Conservation (phyloP, 1,140 invertebrate species). For the Armadillidium nasatum region DNA sequence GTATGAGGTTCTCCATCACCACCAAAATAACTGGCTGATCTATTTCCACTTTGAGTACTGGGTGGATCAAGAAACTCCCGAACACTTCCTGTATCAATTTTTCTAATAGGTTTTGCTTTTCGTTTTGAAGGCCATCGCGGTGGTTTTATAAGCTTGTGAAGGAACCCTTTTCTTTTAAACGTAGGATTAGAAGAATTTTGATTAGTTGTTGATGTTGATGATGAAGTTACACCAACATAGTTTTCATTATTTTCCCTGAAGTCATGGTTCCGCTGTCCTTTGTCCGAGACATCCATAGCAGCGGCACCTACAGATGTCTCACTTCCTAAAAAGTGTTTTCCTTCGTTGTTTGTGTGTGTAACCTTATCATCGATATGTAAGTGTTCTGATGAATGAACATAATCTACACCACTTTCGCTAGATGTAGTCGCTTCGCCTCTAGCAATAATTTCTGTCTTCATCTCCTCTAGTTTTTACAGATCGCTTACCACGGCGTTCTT, state of each 20-base stretch:
- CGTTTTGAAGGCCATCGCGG: slow-evolving; percentile 49
- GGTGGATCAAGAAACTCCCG: slow-evolving; percentile 35
- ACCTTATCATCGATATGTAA: not conserved
- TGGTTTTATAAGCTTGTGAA: slow-evolving; percentile 48
- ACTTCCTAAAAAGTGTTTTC: slow-evolving; percentile 37
- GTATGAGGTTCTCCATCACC: slow-evolving; percentile 32
- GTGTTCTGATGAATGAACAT: not conserved
- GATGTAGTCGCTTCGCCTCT: slow-evolving; percentile 36
- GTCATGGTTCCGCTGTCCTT: slow-evolving; percentile 34
- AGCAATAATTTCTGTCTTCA: slow-evolving; percentile 21
- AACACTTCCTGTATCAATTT: slow-evolving; percentile 30
- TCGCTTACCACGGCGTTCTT: not conserved
- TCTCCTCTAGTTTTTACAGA: slow-evolving; percentile 9
- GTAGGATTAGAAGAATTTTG: not conserved
- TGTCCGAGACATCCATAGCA: slow-evolving; percentile 40
- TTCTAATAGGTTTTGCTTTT: slow-evolving; percentile 24
- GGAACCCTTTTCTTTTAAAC: slow-evolving; percentile 46
- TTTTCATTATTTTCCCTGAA: slow-evolving; percentile 28
- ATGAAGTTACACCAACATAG: slow-evolving; percentile 18
- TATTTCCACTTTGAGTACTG: slow-evolving; percentile 46
- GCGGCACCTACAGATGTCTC: slow-evolving; percentile 41
- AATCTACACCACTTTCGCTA: slow-evolving; percentile 31
- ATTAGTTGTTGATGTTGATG: not conserved
- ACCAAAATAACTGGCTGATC: slow-evolving; percentile 26
- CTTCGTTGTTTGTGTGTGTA: not conserved